Conservation (phyloP, 1,140 invertebrate species). For the Nasonia vitripennis region DNA sequence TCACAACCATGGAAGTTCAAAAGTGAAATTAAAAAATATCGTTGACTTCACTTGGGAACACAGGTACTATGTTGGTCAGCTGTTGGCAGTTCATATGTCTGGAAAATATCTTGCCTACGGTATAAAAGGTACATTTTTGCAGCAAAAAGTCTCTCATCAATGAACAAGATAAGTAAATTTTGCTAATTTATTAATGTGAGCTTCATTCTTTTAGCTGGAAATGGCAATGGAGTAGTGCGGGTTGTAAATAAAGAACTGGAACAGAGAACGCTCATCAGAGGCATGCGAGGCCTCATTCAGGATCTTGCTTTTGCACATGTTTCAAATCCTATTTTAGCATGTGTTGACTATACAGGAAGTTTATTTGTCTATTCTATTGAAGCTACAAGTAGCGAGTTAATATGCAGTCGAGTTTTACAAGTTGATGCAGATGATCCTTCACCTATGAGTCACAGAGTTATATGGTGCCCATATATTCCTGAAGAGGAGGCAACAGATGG, state of each 20-base stretch:
- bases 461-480: slow-evolving; percentile 95
- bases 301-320: slow-evolving; percentile 93
- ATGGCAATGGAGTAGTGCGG: slow-evolving; percentile 86
- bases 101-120: slow-evolving; percentile 93
- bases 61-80: slow-evolving; percentile 87
- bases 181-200: slow-evolving; percentile 11
- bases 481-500: slow-evolving; percentile 77
- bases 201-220: slow-evolving; percentile 73
- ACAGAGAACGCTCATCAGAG: slow-evolving; percentile 88
- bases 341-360: slow-evolving; percentile 89
- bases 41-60: slow-evolving; percentile 96
- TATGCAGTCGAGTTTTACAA: slow-evolving; percentile 76
- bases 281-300: slow-evolving; percentile 88
- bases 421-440: slow-evolving; percentile 69
- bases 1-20: slow-evolving; percentile 87
- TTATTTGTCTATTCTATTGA: slow-evolving; percentile 89
- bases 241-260: slow-evolving; percentile 86
- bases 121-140: slow-evolving; percentile 83
- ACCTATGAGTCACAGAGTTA: slow-evolving; percentile 78
- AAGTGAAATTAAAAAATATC: slow-evolving; percentile 92
- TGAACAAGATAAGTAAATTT: not conserved
- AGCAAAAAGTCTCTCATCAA: not conserved
- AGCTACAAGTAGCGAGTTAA: slow-evolving; percentile 77
- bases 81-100: slow-evolving; percentile 91
- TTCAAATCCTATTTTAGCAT: slow-evolving; percentile 86